Conservation (phyloP, 2,888 invertebrate genomes). For the Polydrusus cervinus region DNA sequence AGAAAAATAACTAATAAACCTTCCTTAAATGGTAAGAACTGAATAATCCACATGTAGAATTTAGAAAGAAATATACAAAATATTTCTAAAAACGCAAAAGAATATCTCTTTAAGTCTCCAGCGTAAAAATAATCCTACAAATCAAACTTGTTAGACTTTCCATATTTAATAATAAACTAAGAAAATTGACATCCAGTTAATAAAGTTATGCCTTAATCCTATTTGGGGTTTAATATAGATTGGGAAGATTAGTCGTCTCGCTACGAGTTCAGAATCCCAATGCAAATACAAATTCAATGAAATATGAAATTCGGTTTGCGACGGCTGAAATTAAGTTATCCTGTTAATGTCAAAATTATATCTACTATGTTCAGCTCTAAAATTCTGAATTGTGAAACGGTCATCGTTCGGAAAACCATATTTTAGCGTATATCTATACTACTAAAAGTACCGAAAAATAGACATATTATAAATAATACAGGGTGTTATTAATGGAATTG, state of each 20-base stretch:
- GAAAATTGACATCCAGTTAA: conserved; percentile 2
- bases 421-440: not conserved
- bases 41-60: too few relatives aligned
- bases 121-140: not conserved
- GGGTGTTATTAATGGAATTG: too few relatives aligned
- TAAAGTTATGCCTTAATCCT: conserved; percentile 35
- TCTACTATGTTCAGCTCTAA: not conserved
- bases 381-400: not conserved
- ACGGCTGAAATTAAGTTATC: conserved; percentile 2
- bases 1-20: too few relatives aligned
- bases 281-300: conserved; percentile 45
- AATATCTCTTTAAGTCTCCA: too few relatives aligned
- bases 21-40: too few relatives aligned
- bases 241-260: conserved; percentile 47
- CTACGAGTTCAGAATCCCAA: conserved; percentile 45
- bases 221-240: conserved; percentile 52
- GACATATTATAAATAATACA: too few relatives aligned
- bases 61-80: too few relatives aligned
- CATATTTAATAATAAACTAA: not conserved
- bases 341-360: conserved; percentile 17
- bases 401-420: not conserved
- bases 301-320: conserved; percentile 39
- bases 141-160: not conserved
- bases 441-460: too few relatives aligned
- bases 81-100: too few relatives aligned